Evolutionary conservation across 2,888 invertebrate species (phyloP), one percentile per base, ranked within the genome.

Genomic region (Asteroscopus sphinx): DNA sequence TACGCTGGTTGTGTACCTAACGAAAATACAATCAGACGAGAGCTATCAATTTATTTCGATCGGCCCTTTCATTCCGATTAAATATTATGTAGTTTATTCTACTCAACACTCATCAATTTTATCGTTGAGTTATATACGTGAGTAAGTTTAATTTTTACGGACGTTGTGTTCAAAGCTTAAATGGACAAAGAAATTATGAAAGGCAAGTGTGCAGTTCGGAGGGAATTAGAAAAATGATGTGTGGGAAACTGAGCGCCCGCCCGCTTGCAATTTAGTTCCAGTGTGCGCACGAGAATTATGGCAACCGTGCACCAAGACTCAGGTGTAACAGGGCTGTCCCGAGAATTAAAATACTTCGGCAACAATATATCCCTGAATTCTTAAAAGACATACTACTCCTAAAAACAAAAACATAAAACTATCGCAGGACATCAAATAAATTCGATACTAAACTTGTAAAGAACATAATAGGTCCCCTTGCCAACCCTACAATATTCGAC

Each of bases 221-320:
- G 84, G 80, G 84, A 87, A 88, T 91, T 89, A 91, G 89, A 90
- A 91, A 89, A 89, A 89, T 88, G 85, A 88, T 88, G 89, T 92
- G 93, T 92, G 92, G 92, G 92, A 93, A n/a, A 92, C 88, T 79
- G 79, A 48, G 54, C 58, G 48, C 81, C 81, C 79, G 69, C 70
- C 79, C 78, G 77, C 77, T 3, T 81, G 90, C 87, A 91, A 92
- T 92, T 93, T 91, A 87, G 81, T 82, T 85, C 78, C 82, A 85
- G 87, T 87, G 87, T 88, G 86, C 85, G 80, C 81, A 58, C 78
- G 89, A 86, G 90, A 92, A 89, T 90, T 92, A 92, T 91, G 89
- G 91, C 89, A 87, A 85, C 86, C 84, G 87, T 80, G 87, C 85
- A 82, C 80, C 72, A 41, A 66, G 69, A 42, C 73, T 80, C 82